Evolutionary conservation across 2,113 vertebrate species (phyloP).

Genomic region (Amia ocellicauda): DNA sequence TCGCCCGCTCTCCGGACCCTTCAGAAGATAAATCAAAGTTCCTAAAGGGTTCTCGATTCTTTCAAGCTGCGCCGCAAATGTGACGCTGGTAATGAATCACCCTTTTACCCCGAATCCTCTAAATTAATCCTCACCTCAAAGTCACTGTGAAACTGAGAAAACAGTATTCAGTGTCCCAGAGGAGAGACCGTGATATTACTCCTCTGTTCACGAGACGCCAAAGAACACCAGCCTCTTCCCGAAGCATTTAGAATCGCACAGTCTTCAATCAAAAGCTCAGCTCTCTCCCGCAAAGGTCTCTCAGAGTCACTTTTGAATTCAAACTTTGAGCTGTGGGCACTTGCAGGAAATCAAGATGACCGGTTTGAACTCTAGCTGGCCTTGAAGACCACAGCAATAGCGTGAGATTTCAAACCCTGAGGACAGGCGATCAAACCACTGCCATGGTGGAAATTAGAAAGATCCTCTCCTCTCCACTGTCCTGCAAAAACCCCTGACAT

Average conservation of each 20-base stretch:
- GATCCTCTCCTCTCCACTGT: too few relatives aligned
- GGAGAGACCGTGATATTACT: slow-evolving; percentile 2
- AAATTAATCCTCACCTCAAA: slow-evolving; percentile 5
- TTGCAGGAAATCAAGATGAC: not conserved
- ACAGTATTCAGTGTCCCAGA: not conserved
- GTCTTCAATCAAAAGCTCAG: not conserved
- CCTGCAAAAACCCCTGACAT: too few relatives aligned
- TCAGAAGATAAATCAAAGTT: not conserved
- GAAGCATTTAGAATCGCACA: not conserved
- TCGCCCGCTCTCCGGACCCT: too few relatives aligned
- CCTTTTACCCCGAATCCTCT: not conserved
- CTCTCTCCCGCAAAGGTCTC: not conserved
- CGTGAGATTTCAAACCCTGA: not conserved
- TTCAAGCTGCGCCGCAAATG: not conserved
- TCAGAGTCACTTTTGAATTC: not conserved
- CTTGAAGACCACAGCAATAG: not conserved
- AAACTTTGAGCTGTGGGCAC: not conserved
- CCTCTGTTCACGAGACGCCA: not conserved
- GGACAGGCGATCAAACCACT: not conserved
- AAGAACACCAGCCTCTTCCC: not conserved
- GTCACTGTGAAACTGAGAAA: not conserved
- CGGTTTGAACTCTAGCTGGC: not conserved
- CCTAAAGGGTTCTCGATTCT: too few relatives aligned
- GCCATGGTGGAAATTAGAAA: slow-evolving; percentile 1
- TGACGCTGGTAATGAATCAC: not conserved